These are phyloP conservation scores for Ptychadena robeensis DNA, from an alignment of 2,797 vertebrate species.

Conservation along the genomic window DNA sequence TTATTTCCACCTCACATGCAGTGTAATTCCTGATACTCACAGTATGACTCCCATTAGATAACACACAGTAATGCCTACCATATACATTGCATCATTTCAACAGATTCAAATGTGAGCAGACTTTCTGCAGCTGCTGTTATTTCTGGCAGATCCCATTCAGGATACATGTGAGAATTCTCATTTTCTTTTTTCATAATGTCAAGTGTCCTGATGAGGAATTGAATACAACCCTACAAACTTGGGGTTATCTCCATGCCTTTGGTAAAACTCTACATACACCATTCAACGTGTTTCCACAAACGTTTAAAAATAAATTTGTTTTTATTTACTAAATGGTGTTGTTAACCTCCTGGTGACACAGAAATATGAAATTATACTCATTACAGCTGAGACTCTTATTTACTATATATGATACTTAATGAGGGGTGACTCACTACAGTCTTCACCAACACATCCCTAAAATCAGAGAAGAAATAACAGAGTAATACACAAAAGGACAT, in stretches of 20 bases:
- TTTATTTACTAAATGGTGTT: neutral
- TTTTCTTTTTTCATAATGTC: neutral
- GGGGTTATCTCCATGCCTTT: neutral
- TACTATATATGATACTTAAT: constrained; percentile 10
- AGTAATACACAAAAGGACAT: neutral
- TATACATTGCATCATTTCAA: constrained; percentile 1
- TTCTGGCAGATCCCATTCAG: neutral
- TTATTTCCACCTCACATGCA: constrained; percentile 13
- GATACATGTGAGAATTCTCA: neutral
- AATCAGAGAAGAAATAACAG: neutral
- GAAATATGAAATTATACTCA: constrained; percentile 7
- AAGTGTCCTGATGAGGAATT: neutral
- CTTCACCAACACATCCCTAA: neutral
- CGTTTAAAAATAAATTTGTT: neutral
- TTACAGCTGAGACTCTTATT: constrained; percentile 7
- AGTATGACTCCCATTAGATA: constrained; percentile 9
- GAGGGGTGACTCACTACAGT: neutral
- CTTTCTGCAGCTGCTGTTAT: neutral
- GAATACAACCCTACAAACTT: neutral
- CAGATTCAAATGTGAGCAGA: neutral
- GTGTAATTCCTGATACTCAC: constrained; percentile 9
- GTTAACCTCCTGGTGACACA: constrained; percentile 6
- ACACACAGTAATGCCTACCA: neutral
- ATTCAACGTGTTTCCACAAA: neutral
- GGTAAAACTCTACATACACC: neutral